Evolutionary conservation across 1,140 invertebrate genomes (phyloP).

Genomic region (Pogonognathellus flavescens): DNA sequence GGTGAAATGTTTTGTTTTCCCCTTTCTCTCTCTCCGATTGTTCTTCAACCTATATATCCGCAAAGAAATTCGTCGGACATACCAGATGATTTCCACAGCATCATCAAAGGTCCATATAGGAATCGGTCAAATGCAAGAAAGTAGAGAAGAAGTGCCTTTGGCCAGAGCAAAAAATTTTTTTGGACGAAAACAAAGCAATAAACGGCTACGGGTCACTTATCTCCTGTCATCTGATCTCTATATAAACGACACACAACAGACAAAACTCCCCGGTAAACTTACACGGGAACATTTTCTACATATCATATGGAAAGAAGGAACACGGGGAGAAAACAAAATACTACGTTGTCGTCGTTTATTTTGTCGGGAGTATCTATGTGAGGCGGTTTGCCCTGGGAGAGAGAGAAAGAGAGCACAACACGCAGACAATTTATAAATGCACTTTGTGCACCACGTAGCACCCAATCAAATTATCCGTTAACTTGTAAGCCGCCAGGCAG

Average conservation of each 20-base stretch:
- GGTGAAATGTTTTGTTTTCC: slow-evolving; percentile 12
- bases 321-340: no score
- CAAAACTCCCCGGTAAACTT: neutral
- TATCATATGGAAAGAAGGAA: no score
- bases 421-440: no score
- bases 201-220: slow-evolving; percentile 40
- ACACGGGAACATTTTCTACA: no score
- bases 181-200: slow-evolving; percentile 42
- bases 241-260: slow-evolving; percentile 2
- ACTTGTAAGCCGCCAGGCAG: neutral
- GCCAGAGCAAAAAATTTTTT: neutral
- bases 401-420: no score
- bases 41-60: no score
- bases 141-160: neutral
- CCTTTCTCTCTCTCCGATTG: no score
- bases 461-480: neutral
- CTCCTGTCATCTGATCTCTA: slow-evolving; percentile 25
- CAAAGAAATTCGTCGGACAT: no score
- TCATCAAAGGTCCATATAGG: neutral
- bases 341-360: no score
- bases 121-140: neutral
- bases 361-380: no score
- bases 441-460: no score
- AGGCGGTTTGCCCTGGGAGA: no score
- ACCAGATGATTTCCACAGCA: neutral